These are phyloP conservation scores for Drosophila asahinai DNA, from an alignment of 1,140 invertebrate genomes.

Conservation along the genomic window DNA sequence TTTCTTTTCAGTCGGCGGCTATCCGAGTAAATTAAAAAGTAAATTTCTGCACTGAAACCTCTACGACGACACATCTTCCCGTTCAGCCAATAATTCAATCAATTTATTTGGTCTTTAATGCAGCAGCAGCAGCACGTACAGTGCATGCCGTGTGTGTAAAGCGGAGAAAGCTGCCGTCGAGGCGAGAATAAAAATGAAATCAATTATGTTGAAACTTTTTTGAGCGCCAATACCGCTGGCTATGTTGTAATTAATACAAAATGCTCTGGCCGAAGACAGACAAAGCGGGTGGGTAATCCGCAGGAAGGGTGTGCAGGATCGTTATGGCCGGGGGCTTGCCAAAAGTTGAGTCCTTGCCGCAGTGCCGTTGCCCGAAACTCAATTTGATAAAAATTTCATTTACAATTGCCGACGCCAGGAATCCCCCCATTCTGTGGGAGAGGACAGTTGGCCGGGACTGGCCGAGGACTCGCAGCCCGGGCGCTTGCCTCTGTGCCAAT, in stretches of 20 bases:
- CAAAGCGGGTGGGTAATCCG: slow-evolving; percentile 1
- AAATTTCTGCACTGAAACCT: slow-evolving; percentile 32
- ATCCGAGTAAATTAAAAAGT: slow-evolving; percentile 63
- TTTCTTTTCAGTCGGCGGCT: slow-evolving; percentile 27
- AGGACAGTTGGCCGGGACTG: slow-evolving; percentile 65
- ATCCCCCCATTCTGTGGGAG: slow-evolving; percentile 52
- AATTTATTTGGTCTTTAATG: slow-evolving; percentile 68
- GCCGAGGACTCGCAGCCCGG: slow-evolving; percentile 8
- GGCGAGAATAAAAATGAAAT: slow-evolving; percentile 72
- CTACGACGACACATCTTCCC: slow-evolving; percentile 22
- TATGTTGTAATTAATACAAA: slow-evolving; percentile 82
- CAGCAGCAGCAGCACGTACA: slow-evolving; percentile 4
- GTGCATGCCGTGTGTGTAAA: slow-evolving; percentile 4
- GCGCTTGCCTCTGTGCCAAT: slow-evolving; percentile 53
- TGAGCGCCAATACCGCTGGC: slow-evolving; percentile 59
- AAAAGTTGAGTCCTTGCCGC: slow-evolving; percentile 80
- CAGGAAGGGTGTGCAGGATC: slow-evolving; percentile 14
- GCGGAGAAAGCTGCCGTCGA: slow-evolving; percentile 36
- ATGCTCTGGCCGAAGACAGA: slow-evolving; percentile 50
- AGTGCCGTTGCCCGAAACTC: slow-evolving; percentile 60
- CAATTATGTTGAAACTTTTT: slow-evolving; percentile 78
- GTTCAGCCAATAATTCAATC: slow-evolving; percentile 66
- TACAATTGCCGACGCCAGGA: slow-evolving; percentile 63
- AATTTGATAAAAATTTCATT: slow-evolving; percentile 81
- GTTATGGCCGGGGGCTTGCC: slow-evolving; percentile 59